Evolutionary conservation across 1,140 invertebrate species (phyloP).

Genomic region (Ctenoplectra terminalis): DNA sequence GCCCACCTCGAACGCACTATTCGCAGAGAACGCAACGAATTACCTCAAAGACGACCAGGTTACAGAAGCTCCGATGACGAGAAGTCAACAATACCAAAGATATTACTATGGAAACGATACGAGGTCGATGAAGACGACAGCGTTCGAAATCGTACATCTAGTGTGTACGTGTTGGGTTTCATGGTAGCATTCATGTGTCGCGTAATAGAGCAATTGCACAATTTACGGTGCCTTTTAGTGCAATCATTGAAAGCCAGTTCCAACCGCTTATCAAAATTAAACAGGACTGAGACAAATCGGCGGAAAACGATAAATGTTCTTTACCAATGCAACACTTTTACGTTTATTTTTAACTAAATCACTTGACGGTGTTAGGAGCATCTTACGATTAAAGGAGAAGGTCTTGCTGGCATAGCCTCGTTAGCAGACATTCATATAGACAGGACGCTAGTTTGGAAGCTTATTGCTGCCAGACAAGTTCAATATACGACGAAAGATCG

Average conservation of each 20-base stretch:
- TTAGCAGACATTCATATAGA: neutral
- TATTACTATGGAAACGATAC: conserved; percentile 30
- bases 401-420: neutral
- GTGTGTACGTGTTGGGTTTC: neutral
- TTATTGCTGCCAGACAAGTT: neutral
- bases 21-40: neutral
- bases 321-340: neutral
- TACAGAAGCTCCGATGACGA: neutral
- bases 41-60: conserved; percentile 6
- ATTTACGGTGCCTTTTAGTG: conserved; percentile 34
- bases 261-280: conserved; percentile 34
- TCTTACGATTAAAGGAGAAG: neutral
- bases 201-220: conserved; percentile 44
- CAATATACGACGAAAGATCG: neutral
- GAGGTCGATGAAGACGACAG: neutral
- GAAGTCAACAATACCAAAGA: neutral
- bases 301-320: neutral
- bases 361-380: neutral
- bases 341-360: conserved; percentile 1
- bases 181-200: neutral
- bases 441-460: neutral
- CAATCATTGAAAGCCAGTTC: conserved; percentile 42
- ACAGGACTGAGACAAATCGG: neutral
- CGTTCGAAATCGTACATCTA: neutral
- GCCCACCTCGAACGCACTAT: conserved; percentile 32